These are phyloP conservation scores for Oostethus manadensis DNA, from an alignment of 2,113 vertebrate species.

Conservation along the genomic window DNA sequence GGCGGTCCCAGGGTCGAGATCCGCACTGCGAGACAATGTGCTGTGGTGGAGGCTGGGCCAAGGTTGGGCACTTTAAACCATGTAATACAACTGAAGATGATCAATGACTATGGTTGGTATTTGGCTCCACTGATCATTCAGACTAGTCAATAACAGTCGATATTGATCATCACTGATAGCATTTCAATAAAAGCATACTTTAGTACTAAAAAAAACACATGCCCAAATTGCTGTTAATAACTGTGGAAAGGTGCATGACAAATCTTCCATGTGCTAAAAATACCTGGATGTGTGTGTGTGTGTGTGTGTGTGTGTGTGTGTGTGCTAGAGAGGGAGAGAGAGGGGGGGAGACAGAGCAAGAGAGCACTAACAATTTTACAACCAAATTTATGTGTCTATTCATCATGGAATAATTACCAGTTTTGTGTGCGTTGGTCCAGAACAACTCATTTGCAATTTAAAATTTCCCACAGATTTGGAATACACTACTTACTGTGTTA, in stretches of 20 bases:
- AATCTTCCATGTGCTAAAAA: too few species aligned
- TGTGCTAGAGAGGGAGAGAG: neutral
- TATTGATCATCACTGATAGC: too few species aligned
- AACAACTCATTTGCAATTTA: conserved; percentile 39
- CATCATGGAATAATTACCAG: conserved; percentile 34
- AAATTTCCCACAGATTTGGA: conserved; percentile 30
- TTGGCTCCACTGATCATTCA: conserved; percentile 14
- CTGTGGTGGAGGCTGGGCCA: conserved; percentile 28
- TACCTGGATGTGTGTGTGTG: too few species aligned
- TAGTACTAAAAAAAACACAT: too few species aligned
- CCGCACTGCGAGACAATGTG: conserved; percentile 19
- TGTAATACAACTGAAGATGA: conserved; percentile 15
- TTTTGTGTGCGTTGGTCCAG: conserved; percentile 24
- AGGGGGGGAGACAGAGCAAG: neutral
- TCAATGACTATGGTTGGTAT: conserved; percentile 33
- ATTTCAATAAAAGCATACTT: too few species aligned
- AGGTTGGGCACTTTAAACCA: conserved; percentile 37
- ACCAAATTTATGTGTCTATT: conserved; percentile 21
- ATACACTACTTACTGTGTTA: conserved; percentile 31
- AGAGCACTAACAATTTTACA: conserved; percentile 3
- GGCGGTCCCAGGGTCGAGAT: conserved; percentile 38
- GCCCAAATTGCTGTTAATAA: too few species aligned
- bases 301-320: conserved; percentile 1
- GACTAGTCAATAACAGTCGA: neutral
- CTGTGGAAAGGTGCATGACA: too few species aligned